phyloP scores from a whole-genome alignment of 2,797 vertebrate species.

The Trachurus trachurus region DNA sequence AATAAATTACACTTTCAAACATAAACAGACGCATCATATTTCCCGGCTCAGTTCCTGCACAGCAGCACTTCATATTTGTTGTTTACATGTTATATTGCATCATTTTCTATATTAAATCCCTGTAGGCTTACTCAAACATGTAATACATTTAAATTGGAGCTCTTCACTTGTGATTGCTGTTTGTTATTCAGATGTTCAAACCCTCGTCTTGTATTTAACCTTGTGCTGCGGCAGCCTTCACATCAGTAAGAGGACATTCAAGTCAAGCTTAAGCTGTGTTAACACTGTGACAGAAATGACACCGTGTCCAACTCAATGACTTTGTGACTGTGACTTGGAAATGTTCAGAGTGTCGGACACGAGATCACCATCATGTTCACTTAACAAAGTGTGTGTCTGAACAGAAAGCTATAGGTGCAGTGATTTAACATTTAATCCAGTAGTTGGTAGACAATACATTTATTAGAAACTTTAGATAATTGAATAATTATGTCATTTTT shows the following conservation, averaged over 20 bases:
- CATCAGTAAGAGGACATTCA: background rate
- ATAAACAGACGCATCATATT: background rate
- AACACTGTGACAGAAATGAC: background rate
- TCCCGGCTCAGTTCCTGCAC: background rate
- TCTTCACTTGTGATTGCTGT: background rate
- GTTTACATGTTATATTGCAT: background rate
- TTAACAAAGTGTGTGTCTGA: background rate
- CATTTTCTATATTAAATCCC: background rate
- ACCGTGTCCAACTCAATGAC: background rate
- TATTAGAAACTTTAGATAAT: background rate
- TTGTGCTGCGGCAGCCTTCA: background rate
- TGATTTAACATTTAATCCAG: background rate
- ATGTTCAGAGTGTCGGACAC: background rate
- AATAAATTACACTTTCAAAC: conserved; percentile 10
- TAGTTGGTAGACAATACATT: background rate
- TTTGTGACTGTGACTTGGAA: background rate
- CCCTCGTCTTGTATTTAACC: background rate
- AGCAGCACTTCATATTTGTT: background rate
- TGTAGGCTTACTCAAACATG: background rate
- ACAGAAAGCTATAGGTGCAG: background rate
- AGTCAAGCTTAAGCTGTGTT: background rate
- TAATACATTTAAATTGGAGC: no score
- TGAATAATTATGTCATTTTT: background rate
- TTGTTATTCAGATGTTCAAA: background rate
- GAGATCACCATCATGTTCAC: background rate